These are phyloP conservation scores for Rhinoderma darwinii DNA, from an alignment of 2,113 vertebrate species.

Conservation along the genomic window DNA sequence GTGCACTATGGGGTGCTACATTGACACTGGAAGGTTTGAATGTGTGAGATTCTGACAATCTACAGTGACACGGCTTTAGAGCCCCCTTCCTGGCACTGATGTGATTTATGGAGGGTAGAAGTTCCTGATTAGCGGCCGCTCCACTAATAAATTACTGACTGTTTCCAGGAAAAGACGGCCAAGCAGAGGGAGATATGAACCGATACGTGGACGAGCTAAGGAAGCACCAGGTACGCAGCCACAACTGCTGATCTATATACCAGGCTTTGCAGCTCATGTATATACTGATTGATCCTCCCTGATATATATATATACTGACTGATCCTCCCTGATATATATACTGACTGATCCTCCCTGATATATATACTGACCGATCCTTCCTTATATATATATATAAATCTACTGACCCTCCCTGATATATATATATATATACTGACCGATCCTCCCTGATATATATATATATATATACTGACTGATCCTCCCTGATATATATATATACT, in stretches of 20 bases:
- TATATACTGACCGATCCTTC: too few relatives aligned
- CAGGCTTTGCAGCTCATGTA: neutral
- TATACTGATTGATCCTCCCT: neutral
- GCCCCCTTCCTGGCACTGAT: too few relatives aligned
- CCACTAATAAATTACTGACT: conserved; percentile 56
- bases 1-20: neutral
- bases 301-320: too few relatives aligned
- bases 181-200: conserved; percentile 88
- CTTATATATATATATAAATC: too few relatives aligned
- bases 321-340: too few relatives aligned
- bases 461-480: neutral
- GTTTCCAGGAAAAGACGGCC: conserved; percentile 71
- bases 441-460: neutral
- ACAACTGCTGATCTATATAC: neutral
- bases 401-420: too few relatives aligned
- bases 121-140: too few relatives aligned
- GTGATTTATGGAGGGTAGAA: too few relatives aligned
- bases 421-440: neutral
- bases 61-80: too few relatives aligned
- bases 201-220: conserved; percentile 90
- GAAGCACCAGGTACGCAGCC: conserved; percentile 88
- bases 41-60: too few relatives aligned
- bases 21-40: too few relatives aligned
- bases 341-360: too few relatives aligned
- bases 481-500: neutral